A percentile compares a stretch with the other conserved stretches of the same genome.
phyloP scores from a whole-genome alignment of 2,888 invertebrate species.

The Euclidia mi region DNA sequence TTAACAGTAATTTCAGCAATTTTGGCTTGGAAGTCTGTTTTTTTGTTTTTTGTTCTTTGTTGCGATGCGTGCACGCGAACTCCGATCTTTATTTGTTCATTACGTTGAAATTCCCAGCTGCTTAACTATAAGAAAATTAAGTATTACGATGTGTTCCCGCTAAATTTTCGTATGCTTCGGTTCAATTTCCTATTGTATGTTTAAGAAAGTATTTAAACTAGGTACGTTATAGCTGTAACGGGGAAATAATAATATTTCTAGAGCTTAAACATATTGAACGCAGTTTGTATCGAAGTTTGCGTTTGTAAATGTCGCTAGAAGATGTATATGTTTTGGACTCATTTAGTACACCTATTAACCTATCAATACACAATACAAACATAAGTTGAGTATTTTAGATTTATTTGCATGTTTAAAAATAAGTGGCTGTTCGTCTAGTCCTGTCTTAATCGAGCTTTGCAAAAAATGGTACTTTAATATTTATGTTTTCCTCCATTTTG shows the following conservation, averaged over 20 bases:
- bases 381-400: too few species aligned
- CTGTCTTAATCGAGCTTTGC: too few species aligned
- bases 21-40: slow-evolving; percentile 64
- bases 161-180: slow-evolving; percentile 16
- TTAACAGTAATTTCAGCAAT: slow-evolving; percentile 76
- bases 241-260: not conserved
- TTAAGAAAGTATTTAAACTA: not conserved
- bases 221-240: not conserved
- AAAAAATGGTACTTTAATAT: too few species aligned
- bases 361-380: too few species aligned
- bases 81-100: slow-evolving; percentile 53
- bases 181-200: slow-evolving; percentile 31
- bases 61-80: slow-evolving; percentile 52
- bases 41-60: too few species aligned
- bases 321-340: too few species aligned
- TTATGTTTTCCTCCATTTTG: too few species aligned
- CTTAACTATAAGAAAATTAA: slow-evolving; percentile 25
- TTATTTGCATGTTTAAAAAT: too few species aligned
- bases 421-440: too few species aligned
- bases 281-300: too few species aligned
- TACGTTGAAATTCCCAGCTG: slow-evolving; percentile 33
- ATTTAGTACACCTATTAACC: too few species aligned
- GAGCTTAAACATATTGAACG: not conserved
- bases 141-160: slow-evolving; percentile 16
- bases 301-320: too few species aligned